Evolutionary conservation across 2,797 vertebrate genomes (phyloP).

Genomic region (Capromys pilorides): DNA sequence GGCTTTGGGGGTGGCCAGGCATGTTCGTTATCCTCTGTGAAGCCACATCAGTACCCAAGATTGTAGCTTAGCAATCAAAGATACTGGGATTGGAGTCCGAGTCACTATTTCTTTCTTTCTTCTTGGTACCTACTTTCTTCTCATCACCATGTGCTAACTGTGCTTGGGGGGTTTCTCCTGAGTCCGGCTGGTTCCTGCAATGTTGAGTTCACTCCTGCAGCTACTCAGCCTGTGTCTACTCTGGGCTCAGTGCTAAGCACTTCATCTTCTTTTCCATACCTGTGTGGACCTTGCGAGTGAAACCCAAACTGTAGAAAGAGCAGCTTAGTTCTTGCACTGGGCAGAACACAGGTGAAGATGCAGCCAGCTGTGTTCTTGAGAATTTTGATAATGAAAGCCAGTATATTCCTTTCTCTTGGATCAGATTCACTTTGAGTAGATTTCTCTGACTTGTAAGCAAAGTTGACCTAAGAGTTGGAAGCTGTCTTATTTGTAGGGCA

Average conservation of each 20-base stretch:
- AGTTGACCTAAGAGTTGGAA: background rate
- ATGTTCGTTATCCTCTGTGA: background rate
- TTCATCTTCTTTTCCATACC: background rate
- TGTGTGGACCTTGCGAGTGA: background rate
- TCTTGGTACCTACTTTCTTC: background rate
- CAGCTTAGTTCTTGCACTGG: too few relatives aligned
- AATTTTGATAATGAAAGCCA: background rate
- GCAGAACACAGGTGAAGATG: background rate
- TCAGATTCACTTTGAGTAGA: background rate
- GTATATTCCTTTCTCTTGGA: background rate
- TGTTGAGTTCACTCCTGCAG: background rate
- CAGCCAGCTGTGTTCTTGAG: background rate
- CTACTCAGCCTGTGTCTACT: background rate
- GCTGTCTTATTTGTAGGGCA: background rate
- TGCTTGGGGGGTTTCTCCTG: background rate
- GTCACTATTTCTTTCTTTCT: background rate
- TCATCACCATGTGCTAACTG: background rate
- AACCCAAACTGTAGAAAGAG: background rate
- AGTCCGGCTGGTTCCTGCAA: background rate
- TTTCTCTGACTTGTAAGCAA: background rate
- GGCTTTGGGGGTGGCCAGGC: too few relatives aligned
- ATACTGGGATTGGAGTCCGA: background rate
- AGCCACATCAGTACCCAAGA: background rate
- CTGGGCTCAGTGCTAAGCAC: background rate
- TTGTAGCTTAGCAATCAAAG: background rate